Conservation (phyloP, 1,140 invertebrate genomes). For the Saxidomus purpurata region DNA sequence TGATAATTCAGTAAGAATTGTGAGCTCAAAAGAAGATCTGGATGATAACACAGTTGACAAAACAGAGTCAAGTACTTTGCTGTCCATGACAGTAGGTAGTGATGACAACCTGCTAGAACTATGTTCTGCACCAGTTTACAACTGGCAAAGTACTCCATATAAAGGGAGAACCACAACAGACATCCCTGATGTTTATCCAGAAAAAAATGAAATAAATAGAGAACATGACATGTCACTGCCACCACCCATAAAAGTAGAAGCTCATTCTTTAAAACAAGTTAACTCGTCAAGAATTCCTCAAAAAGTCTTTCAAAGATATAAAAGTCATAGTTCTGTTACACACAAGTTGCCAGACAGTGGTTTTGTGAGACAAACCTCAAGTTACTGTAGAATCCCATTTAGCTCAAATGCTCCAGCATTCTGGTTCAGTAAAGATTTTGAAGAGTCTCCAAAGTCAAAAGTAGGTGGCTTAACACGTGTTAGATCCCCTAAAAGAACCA, state of each 20-base stretch:
- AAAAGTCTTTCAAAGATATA: not conserved
- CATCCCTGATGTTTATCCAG: conserved; percentile 4
- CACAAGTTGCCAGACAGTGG: conserved; percentile 6
- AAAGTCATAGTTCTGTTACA: not conserved
- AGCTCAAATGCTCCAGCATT: conserved; percentile 1
- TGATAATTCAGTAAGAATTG: conserved; percentile 43
- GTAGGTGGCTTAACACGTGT: not conserved
- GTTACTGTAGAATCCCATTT: conserved; percentile 64
- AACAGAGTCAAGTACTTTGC: conserved; percentile 7
- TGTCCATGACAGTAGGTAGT: conserved; percentile 11
- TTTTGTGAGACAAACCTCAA: conserved; percentile 2
- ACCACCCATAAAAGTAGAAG: not conserved
- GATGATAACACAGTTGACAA: not conserved
- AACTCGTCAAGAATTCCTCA: not conserved
- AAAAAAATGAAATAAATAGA: not conserved
- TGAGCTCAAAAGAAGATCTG: conserved; percentile 42
- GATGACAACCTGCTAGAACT: not conserved
- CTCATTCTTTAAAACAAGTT: not conserved
- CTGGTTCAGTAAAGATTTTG: conserved; percentile 63
- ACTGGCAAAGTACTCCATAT: not conserved
- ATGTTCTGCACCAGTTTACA: not conserved
- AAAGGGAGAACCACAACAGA: not conserved
- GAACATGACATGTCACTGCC: not conserved
- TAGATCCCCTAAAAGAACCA: conserved; percentile 42
- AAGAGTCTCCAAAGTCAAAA: conserved; percentile 36